These are phyloP conservation scores for Lasioglossum albipes DNA, from an alignment of 1,140 invertebrate genomes.

Conservation along the genomic window DNA sequence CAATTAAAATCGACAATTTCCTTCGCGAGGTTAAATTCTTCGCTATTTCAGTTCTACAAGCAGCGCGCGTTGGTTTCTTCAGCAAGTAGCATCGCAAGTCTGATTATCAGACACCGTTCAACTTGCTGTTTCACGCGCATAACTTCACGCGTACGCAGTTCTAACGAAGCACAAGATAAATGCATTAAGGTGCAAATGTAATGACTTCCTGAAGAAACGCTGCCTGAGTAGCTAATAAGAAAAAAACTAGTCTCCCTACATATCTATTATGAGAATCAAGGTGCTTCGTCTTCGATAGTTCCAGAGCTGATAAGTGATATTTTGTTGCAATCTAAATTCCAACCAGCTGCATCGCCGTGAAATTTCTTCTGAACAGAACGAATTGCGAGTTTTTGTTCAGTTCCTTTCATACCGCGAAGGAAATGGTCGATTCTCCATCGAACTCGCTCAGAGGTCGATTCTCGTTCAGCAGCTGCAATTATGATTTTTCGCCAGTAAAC, in stretches of 20 bases:
- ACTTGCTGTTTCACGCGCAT: neutral
- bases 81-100: neutral
- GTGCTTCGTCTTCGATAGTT: neutral
- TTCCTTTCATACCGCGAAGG: neutral
- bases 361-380: neutral
- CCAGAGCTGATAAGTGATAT: slow-evolving; percentile 10
- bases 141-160: neutral
- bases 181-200: slow-evolving; percentile 4
- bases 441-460: neutral
- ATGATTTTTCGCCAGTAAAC: too few relatives aligned
- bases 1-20: too few relatives aligned
- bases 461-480: too few relatives aligned
- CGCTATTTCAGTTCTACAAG: too few relatives aligned
- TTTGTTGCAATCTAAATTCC: neutral
- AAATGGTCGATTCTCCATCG: neutral
- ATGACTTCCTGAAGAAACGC: slow-evolving; percentile 12
- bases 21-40: too few relatives aligned
- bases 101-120: neutral
- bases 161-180: slow-evolving; percentile 4
- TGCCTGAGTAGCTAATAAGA: neutral
- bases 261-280: slow-evolving; percentile 22
- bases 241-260: neutral
- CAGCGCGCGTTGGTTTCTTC: neutral
- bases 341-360: neutral
- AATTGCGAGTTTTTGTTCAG: neutral